Percentiles rank a stretch among this genome's conserved stretches.
These are phyloP conservation scores for Lagenorhynchus albirostris DNA, from an alignment of 2,113 vertebrate species.

Conservation along the genomic window DNA sequence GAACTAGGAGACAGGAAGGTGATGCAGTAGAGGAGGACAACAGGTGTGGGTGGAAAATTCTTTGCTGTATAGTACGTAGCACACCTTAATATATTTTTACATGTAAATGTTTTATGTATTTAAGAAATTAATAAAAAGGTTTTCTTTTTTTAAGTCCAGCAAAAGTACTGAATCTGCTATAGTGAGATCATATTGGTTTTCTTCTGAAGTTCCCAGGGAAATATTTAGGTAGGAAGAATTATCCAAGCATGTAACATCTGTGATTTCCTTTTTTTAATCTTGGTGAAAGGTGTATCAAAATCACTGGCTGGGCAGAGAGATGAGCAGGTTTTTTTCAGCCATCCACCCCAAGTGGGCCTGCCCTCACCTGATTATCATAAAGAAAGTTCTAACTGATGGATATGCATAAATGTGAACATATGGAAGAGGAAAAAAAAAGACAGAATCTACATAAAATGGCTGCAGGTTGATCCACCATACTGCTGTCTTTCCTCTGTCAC, in stretches of 20 bases:
- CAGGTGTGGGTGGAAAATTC: neutral
- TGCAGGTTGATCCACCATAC: neutral
- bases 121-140: conserved; percentile 28
- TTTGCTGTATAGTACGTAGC: neutral
- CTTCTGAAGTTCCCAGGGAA: conserved; percentile 41
- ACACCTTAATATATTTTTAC: neutral
- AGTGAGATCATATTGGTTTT: neutral
- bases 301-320: neutral
- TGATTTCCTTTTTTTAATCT: conserved; percentile 36
- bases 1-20: neutral
- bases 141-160: neutral
- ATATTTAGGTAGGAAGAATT: conserved; percentile 22
- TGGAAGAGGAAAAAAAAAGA: neutral
- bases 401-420: neutral
- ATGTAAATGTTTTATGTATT: conserved; percentile 20
- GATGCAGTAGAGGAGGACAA: neutral
- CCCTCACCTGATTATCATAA: neutral
- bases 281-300: conserved; percentile 30
- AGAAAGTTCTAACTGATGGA: neutral
- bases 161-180: conserved; percentile 26
- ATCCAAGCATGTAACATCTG: neutral
- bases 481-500: neutral
- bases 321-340: neutral
- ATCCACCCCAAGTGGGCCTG: neutral
- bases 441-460: neutral